Percentiles rank a stretch among this genome's conserved stretches.
Evolutionary conservation across 2,888 invertebrate genomes (phyloP).

Genomic region (Leucophora obtusa): DNA sequence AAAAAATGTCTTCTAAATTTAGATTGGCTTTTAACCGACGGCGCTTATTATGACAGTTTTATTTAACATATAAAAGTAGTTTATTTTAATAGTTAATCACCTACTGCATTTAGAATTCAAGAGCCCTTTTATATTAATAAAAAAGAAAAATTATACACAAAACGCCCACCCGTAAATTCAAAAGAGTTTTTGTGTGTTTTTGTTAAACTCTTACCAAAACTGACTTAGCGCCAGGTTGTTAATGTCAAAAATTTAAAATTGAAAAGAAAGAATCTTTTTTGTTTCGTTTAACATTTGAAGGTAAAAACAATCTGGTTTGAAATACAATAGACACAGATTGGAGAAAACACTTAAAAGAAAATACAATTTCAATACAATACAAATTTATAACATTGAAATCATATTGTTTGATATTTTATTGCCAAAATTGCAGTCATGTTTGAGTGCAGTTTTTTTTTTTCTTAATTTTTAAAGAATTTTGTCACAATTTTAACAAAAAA

Average conservation of each 20-base stretch:
- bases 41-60: background rate
- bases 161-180: slow-evolving; percentile 47
- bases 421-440: too few relatives aligned
- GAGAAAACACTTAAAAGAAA: background rate
- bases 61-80: background rate
- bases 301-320: background rate
- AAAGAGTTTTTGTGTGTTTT: slow-evolving; percentile 12
- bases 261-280: background rate
- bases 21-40: background rate
- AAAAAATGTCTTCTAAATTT: too few relatives aligned
- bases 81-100: background rate
- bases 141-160: slow-evolving; percentile 20
- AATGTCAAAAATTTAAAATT: background rate
- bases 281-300: background rate
- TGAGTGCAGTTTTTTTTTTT: background rate
- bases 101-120: slow-evolving; percentile 16
- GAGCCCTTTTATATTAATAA: slow-evolving; percentile 7
- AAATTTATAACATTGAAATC: too few relatives aligned
- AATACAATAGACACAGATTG: background rate
- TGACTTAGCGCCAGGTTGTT: background rate
- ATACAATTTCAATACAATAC: background rate
- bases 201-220: background rate
- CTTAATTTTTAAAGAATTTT: background rate
- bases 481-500: background rate
- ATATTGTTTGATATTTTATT: too few relatives aligned